Conservation (phyloP, 2,888 invertebrate genomes). For the Thysanoteuthis rhombus region DNA sequence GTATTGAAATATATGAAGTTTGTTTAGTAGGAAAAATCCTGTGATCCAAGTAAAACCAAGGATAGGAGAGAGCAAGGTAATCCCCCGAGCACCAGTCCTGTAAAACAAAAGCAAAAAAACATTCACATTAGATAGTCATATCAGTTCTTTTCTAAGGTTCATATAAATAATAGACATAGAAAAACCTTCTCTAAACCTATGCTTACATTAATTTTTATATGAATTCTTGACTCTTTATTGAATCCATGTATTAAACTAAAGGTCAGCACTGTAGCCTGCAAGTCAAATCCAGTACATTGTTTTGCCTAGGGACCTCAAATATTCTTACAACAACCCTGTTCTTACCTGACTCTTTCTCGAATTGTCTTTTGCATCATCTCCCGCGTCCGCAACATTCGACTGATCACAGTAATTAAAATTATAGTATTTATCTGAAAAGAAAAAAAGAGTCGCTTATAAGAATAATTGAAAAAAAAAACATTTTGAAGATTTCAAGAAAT, state of each 20-base stretch:
- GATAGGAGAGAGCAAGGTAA: background rate
- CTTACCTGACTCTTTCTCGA: background rate
- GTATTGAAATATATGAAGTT: background rate
- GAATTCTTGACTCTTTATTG: no score
- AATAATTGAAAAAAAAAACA: background rate
- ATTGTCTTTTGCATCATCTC: conserved; percentile 15
- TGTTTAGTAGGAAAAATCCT: background rate
- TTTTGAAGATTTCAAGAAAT: no score
- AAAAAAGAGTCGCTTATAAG: background rate
- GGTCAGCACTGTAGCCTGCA: background rate
- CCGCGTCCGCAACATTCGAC: background rate
- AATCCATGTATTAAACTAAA: no score
- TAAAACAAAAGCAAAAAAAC: background rate
- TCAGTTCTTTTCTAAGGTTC: background rate
- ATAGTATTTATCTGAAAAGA: background rate
- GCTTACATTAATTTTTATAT: no score
- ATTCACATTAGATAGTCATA: background rate
- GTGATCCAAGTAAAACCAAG: background rate
- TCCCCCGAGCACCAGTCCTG: background rate
- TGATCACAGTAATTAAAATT: background rate
- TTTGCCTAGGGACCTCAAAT: no score
- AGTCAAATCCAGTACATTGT: background rate
- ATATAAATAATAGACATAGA: no score
- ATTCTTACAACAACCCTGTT: no score
- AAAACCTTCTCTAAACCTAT: no score